Evolutionary conservation across 2,113 vertebrate species (phyloP).

Genomic region (Dolichotis patagonum): DNA sequence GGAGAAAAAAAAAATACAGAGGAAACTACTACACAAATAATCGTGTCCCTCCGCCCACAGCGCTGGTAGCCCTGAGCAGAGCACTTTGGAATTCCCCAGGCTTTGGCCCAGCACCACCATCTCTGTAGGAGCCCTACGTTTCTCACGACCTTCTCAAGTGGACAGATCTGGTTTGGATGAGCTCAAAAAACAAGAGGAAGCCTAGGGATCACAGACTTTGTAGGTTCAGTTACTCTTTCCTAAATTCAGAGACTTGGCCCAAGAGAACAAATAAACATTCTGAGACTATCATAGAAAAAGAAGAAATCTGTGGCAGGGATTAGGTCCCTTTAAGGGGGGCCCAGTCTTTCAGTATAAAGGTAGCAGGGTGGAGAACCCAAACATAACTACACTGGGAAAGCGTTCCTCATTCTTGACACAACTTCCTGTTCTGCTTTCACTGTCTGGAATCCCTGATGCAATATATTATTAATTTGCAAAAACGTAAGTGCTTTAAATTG

Average conservation of each 20-base stretch:
- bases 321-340: not conserved
- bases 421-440: conserved; percentile 39
- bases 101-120: not conserved
- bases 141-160: not conserved
- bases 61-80: not conserved
- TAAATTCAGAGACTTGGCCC: conserved; percentile 19
- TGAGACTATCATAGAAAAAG: not conserved
- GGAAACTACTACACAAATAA: conserved; percentile 66
- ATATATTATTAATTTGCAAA: not conserved
- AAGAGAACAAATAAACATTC: conserved; percentile 16
- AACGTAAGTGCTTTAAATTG: not conserved
- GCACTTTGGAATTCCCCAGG: not conserved
- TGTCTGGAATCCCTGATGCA: not conserved
- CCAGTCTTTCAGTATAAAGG: not conserved
- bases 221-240: not conserved
- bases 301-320: not conserved
- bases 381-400: not conserved
- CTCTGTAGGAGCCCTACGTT: not conserved
- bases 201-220: not conserved
- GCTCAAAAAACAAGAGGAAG: conserved; percentile 34
- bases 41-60: not conserved
- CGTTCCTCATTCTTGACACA: not conserved
- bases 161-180: not conserved
- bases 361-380: not conserved
- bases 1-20: conserved; percentile 47